Evolutionary conservation across 2,888 invertebrate species (phyloP).

Genomic region (Cenopis cana): DNA sequence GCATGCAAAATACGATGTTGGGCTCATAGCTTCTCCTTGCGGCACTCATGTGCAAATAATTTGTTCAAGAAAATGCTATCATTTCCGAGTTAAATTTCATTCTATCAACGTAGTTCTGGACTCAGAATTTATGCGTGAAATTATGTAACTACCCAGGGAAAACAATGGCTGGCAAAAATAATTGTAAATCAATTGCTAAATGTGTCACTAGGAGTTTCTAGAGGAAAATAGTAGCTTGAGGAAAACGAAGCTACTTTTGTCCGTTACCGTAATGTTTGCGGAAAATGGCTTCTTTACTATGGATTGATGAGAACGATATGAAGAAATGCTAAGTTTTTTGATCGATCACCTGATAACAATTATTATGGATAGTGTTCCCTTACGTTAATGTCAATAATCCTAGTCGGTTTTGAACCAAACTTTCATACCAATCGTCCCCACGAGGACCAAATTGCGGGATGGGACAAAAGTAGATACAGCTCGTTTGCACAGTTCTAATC

Average conservation of each 20-base stretch:
- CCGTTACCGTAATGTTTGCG: too few species aligned
- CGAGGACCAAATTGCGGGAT: too few species aligned
- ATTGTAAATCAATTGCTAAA: too few species aligned
- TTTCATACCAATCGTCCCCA: too few species aligned
- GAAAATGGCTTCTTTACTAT: too few species aligned
- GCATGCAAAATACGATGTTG: conserved; percentile 23
- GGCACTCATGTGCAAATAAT: background rate
- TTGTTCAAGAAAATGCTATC: conserved; percentile 10
- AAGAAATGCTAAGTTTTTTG: too few species aligned
- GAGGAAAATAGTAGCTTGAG: background rate
- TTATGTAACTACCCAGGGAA: background rate
- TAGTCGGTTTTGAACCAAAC: too few species aligned
- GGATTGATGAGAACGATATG: too few species aligned
- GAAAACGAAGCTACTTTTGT: background rate
- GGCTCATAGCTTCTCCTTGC: conserved; percentile 5
- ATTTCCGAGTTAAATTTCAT: conserved; percentile 6
- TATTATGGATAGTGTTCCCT: too few species aligned
- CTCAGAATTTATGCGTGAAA: background rate
- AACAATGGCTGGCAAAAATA: too few species aligned
- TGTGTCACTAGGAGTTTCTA: background rate
- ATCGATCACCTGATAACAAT: too few species aligned
- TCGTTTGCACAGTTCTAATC: background rate
- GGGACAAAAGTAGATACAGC: background rate
- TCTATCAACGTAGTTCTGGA: background rate
- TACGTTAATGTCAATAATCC: too few species aligned